Evolutionary conservation across 1,140 invertebrate genomes (phyloP).

Genomic region (Megalonaias nervosa): DNA sequence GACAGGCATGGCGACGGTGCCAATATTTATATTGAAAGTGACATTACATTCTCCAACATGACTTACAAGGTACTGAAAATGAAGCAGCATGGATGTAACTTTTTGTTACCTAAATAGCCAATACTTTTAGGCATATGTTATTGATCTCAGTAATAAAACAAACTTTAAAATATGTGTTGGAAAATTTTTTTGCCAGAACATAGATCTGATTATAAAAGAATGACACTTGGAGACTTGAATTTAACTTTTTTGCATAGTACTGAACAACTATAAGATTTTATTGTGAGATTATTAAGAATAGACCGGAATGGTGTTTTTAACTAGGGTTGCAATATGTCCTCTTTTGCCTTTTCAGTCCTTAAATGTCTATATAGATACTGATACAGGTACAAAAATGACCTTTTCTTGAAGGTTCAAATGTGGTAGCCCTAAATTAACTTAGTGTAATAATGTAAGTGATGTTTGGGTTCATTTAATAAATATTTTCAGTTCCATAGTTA

Average conservation of each 20-base stretch:
- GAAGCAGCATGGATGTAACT: conserved; percentile 14
- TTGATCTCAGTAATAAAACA: conserved; percentile 18
- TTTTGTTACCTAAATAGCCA: conserved; percentile 16
- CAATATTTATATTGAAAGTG: conserved; percentile 1
- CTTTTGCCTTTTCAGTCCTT: no score
- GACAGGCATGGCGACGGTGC: conserved; percentile 11
- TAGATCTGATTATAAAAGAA: conserved; percentile 13
- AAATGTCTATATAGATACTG: conserved; percentile 7
- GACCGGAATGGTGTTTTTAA: conserved; percentile 17
- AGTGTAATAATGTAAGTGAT: no score
- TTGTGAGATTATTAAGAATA: background rate
- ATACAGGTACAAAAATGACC: conserved; percentile 1
- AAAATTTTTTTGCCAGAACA: conserved; percentile 11
- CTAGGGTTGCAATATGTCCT: background rate
- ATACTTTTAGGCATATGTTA: conserved; percentile 12
- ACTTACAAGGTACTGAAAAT: background rate
- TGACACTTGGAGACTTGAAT: conserved; percentile 21
- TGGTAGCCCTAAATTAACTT: background rate
- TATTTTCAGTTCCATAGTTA: no score
- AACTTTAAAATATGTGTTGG: conserved; percentile 13
- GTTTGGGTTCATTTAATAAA: no score
- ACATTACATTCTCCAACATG: conserved; percentile 17
- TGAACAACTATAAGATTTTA: conserved; percentile 23
- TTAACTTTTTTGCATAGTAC: conserved; percentile 5
- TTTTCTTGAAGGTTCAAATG: conserved; percentile 14